Evolutionary conservation across 2,888 invertebrate species (phyloP), one percentile per base, ranked within the genome.

Genomic region (Tinea semifulvella): DNA sequence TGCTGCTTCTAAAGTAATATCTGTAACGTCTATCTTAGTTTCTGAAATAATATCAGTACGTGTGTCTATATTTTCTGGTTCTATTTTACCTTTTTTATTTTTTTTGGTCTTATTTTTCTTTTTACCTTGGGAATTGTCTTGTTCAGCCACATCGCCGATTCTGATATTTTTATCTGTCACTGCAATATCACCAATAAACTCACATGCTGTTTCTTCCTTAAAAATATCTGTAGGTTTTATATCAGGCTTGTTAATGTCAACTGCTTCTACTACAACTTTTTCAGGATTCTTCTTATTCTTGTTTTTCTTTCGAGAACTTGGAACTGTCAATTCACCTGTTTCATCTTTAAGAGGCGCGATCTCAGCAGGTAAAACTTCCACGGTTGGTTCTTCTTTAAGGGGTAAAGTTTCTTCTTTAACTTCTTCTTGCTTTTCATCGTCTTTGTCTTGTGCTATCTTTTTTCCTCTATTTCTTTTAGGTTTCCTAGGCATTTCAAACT

Each of bases 401-500:
- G n/a, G n/a, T n/a, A n/a, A n/a, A n/a, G n/a, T n/a, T 39, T 39
- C 19, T 26, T 27, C 27, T 26, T 45, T 20, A 27, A 14, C 10
- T 14, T 11, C 31, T 16, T 48, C 48, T n/a, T n/a, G n/a, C n/a
- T 20, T 18, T 42, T 50, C 52, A 19, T 52, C 46, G 22, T 50
- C 50, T 26, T 57, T 56, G 11, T 58, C 61, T 18, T 60, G 53
- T 44, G 69, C 69, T 50, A 76, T 80, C 53, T 80, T 82, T 50
- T 77, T 79, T 48, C 69, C 68, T 60, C 69, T 65, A 43, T 68
- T 74, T 49, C 82, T 58, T 54, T 81, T 80, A 1, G 82, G 82
- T 56, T 79, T 80, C n/a, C 72, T 71, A 1, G 81, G 82, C 13
- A 56, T 55, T 44, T 64, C 62, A 46, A 56, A 59, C 43, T 57